These are phyloP conservation scores for Seladonia tumulorum DNA, from an alignment of 2,888 invertebrate genomes.

Conservation along the genomic window DNA sequence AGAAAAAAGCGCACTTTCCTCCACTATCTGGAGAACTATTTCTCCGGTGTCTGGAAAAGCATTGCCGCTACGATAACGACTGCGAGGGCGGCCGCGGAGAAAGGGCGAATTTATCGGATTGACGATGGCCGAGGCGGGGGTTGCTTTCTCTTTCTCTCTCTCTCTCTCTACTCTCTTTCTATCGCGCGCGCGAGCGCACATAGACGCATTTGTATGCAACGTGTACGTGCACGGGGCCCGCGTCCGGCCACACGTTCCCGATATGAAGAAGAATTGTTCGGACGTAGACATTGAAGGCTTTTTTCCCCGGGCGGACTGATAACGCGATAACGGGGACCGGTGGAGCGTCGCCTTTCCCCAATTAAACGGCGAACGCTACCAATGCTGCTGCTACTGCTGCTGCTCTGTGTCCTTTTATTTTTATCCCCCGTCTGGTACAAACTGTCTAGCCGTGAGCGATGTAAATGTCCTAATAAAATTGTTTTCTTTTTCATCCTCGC, in stretches of 20 bases:
- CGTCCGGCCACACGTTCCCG: conserved; percentile 44
- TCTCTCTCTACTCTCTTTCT: neutral
- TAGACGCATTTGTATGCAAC: conserved; percentile 48
- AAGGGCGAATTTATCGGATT: conserved; percentile 75
- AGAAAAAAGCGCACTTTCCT: conserved; percentile 70
- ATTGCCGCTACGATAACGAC: conserved; percentile 73
- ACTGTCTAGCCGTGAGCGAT: conserved; percentile 22
- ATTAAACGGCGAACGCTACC: conserved; percentile 48
- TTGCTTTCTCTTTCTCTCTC: neutral
- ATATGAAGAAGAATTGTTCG: conserved; percentile 56
- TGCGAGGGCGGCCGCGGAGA: conserved; percentile 67
- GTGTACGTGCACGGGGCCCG: conserved; percentile 30
- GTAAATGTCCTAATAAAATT: conserved; percentile 17
- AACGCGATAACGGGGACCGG: conserved; percentile 42
- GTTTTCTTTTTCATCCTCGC: conserved; percentile 8
- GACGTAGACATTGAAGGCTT: conserved; percentile 53
- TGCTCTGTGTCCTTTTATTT: neutral
- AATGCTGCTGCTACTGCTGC: neutral
- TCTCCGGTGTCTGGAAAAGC: conserved; percentile 75
- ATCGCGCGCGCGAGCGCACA: conserved; percentile 40
- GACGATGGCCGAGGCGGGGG: conserved; percentile 67
- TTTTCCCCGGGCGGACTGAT: conserved; percentile 37
- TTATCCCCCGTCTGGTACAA: conserved; percentile 26
- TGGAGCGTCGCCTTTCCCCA: conserved; percentile 36
- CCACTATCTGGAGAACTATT: conserved; percentile 74